phyloP scores from a whole-genome alignment of 2,797 vertebrate genomes.

The Cryptoblepharus egeriae region DNA sequence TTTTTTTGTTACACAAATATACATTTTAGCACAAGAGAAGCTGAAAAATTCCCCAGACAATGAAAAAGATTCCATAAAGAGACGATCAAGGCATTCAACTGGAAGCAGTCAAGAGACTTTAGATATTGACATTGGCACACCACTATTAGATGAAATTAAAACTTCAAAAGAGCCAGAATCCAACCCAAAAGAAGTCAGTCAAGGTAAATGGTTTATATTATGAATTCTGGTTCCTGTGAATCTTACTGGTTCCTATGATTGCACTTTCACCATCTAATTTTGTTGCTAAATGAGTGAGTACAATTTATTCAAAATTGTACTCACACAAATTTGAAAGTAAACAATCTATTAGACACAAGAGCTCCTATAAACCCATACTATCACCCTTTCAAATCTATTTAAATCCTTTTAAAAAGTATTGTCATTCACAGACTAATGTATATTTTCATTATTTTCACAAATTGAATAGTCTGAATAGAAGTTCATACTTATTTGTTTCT shows the following conservation, averaged over 20 bases:
- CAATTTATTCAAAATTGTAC: no score
- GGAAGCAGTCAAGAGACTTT: constrained; percentile 70
- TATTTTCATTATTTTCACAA: no score
- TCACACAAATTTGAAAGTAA: no score
- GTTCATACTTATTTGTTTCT: not conserved
- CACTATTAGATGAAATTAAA: constrained; percentile 61
- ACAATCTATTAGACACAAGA: no score
- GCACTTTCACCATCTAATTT: not conserved
- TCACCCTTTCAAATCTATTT: no score
- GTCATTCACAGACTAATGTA: no score
- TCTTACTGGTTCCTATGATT: not conserved
- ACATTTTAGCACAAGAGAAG: constrained; percentile 76
- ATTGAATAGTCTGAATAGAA: not conserved
- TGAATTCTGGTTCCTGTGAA: no score
- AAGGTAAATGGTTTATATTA: constrained; percentile 67
- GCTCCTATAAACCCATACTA: no score
- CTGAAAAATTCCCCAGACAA: constrained; percentile 69
- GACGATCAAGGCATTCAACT: constrained; percentile 75
- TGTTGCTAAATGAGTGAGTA: not conserved
- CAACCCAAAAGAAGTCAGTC: constrained; percentile 64
- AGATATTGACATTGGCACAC: constrained; percentile 58
- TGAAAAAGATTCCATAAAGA: constrained; percentile 76
- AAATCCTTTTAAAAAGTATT: no score
- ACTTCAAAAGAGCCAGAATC: constrained; percentile 65
- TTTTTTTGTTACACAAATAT: not conserved